A percentile compares a stretch with the other conserved stretches of the same genome.
Evolutionary conservation across 1,140 invertebrate genomes (phyloP).

Genomic region (honey bee (Apis mellifera)): Amel_HAv3.1 CM009935.2:8336501-8337000

Average conservation of each 20-base stretch:
- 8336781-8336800: background rate
- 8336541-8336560: background rate
- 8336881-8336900: background rate
- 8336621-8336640: background rate
- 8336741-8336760: background rate
- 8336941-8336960: background rate
- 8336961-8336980: background rate
- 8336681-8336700: background rate
- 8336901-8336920: background rate
- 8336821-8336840: background rate
- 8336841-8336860: background rate
- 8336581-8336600: background rate
- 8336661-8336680: background rate
- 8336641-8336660: background rate
- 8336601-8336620: background rate
- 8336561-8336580: no score
- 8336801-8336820: background rate
- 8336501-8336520: constrained; percentile 87
- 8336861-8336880: background rate
- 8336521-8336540: background rate
- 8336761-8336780: background rate
- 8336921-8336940: background rate
- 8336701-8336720: background rate
- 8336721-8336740: background rate
- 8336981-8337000: background rate